phyloP scores from a whole-genome alignment of 2,113 vertebrate species.

The Pollimyrus isidori region DNA sequence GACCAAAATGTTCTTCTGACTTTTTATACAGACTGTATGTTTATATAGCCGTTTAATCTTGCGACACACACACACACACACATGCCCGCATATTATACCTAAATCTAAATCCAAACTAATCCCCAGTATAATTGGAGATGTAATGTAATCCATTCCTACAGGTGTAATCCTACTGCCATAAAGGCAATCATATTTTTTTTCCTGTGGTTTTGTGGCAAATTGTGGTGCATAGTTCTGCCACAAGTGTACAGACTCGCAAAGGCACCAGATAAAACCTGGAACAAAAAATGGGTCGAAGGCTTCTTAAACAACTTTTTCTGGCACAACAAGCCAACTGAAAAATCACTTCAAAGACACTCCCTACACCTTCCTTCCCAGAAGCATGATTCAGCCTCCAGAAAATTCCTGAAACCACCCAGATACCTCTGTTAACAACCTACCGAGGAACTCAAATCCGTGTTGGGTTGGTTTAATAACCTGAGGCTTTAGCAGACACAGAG shows the following conservation, averaged over 20 bases:
- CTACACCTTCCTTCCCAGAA: not conserved
- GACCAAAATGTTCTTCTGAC: not conserved
- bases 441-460: not conserved
- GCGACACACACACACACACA: not conserved
- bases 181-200: not conserved
- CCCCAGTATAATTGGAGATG: not conserved
- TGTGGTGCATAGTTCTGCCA: not conserved
- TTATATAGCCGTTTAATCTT: not conserved
- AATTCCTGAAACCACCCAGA: slow-evolving; percentile 1
- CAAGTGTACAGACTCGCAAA: not conserved
- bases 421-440: not conserved
- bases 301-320: not conserved
- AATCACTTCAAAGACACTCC: not conserved
- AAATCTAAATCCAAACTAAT: not conserved
- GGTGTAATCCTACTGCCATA: not conserved
- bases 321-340: not conserved
- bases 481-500: not conserved
- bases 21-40: not conserved
- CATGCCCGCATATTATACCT: not conserved
- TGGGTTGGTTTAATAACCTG: not conserved
- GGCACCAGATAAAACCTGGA: not conserved
- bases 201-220: not conserved
- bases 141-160: not conserved
- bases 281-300: not conserved
- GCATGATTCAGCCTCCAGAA: not conserved